Evolutionary conservation across 2,113 vertebrate species (phyloP).

Genomic region (Pachyramphus minor): DNA sequence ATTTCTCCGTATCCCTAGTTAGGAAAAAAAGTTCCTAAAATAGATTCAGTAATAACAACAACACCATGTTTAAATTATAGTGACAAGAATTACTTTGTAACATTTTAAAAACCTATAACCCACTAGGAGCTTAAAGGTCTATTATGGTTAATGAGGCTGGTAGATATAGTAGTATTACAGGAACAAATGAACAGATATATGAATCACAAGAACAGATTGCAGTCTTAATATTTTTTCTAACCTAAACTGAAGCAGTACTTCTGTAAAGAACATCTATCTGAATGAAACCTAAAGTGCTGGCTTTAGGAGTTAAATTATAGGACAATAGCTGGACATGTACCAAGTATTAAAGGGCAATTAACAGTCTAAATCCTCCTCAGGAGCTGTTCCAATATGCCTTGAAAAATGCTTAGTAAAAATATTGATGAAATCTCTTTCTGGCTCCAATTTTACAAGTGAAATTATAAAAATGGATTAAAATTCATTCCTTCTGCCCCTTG

Average conservation of each 20-base stretch:
- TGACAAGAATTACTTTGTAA: constrained; percentile 62
- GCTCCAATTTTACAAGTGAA: background rate
- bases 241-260: background rate
- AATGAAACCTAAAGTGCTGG: background rate
- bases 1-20: constrained; percentile 4
- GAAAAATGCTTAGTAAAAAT: background rate
- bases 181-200: constrained; percentile 25
- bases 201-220: constrained; percentile 42
- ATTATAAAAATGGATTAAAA: background rate
- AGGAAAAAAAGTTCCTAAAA: constrained; percentile 20
- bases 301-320: background rate
- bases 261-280: background rate
- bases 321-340: background rate
- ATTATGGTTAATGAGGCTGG: constrained; percentile 63
- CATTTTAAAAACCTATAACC: constrained; percentile 58
- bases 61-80: constrained; percentile 60
- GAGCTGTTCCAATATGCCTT: background rate
- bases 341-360: background rate
- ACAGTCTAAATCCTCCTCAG: background rate
- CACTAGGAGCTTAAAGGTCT: constrained; percentile 61
- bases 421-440: background rate
- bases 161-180: background rate
- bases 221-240: constrained; percentile 44
- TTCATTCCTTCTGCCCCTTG: background rate
- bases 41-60: constrained; percentile 54